Conservation (phyloP, 53 echinoderm and acorn worm genomes). For the Zoroaster sp. region DNA sequence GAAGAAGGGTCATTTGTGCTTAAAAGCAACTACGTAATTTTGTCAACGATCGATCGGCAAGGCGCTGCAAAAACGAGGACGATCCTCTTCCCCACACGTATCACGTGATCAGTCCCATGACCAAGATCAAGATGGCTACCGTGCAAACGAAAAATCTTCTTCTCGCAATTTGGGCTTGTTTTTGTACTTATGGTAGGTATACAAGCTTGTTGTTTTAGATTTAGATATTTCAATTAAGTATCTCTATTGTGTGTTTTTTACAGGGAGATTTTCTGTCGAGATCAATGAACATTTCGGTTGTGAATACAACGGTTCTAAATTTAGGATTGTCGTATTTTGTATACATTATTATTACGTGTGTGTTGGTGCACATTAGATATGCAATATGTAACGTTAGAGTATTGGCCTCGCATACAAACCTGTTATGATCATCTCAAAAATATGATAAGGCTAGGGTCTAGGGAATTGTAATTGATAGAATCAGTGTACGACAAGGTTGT, state of each 20-base stretch:
- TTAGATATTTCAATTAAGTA: neutral
- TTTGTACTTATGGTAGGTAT: conserved; percentile 30
- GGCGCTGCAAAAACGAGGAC: neutral
- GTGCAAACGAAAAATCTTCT: conserved; percentile 9
- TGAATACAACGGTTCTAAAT: neutral
- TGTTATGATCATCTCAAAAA: no score
- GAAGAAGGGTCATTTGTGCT: neutral
- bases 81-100: neutral
- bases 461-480: no score
- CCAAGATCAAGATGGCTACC: conserved; percentile 54
- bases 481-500: no score
- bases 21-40: neutral
- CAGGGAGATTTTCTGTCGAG: neutral
- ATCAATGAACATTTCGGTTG: neutral
- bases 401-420: no score
- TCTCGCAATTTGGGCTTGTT: conserved; percentile 19
- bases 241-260: neutral
- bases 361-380: neutral
- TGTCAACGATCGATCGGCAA: conserved; percentile 9
- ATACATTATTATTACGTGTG: neutral
- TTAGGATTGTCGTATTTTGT: conserved; percentile 14
- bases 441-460: no score
- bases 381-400: no score
- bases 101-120: conserved; percentile 56
- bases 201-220: neutral